Evolutionary conservation across 2,888 invertebrate species (phyloP).

Genomic region (Luffia ferchaultella): DNA sequence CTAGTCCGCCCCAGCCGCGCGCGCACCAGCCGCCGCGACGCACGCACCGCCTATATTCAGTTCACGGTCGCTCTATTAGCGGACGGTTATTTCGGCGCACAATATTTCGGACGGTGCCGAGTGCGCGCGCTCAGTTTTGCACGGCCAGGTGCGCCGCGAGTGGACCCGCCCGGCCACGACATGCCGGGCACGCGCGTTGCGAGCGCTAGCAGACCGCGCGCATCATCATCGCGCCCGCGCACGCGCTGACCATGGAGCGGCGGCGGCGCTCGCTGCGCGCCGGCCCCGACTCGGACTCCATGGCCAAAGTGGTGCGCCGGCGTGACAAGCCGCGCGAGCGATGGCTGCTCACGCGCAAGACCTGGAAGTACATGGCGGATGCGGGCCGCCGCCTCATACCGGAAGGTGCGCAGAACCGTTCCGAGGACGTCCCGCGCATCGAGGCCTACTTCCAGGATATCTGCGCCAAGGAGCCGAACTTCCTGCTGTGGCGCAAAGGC

Average conservation of each 20-base stretch:
- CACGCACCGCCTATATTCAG: constrained; percentile 44
- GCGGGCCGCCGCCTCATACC: constrained; percentile 86
- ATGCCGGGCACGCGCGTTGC: constrained; percentile 16
- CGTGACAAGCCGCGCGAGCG: constrained; percentile 75
- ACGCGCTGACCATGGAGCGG: constrained; percentile 44
- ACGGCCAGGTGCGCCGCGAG: constrained; percentile 49
- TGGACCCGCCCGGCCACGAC: constrained; percentile 25
- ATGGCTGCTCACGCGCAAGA: constrained; percentile 88
- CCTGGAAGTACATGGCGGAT: constrained; percentile 93
- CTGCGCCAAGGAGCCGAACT: constrained; percentile 79
- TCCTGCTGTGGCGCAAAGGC: constrained; percentile 83
- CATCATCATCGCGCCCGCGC: constrained; percentile 20
- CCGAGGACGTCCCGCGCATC: constrained; percentile 81
- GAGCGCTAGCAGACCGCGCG: constrained; percentile 17
- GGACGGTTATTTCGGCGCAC: constrained; percentile 58
- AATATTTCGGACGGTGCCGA: constrained; percentile 48
- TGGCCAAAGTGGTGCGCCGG: constrained; percentile 67
- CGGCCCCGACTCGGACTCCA: constrained; percentile 58
- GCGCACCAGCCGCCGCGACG: constrained; percentile 24
- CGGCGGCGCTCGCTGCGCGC: constrained; percentile 35
- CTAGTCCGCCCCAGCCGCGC: constrained; percentile 27
- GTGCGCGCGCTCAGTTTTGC: constrained; percentile 45
- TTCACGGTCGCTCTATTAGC: constrained; percentile 62
- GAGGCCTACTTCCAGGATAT: constrained; percentile 87
- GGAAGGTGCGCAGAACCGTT: constrained; percentile 76